Conservation (phyloP, 2,888 invertebrate species). For the Chaetoderma sp. region DNA sequence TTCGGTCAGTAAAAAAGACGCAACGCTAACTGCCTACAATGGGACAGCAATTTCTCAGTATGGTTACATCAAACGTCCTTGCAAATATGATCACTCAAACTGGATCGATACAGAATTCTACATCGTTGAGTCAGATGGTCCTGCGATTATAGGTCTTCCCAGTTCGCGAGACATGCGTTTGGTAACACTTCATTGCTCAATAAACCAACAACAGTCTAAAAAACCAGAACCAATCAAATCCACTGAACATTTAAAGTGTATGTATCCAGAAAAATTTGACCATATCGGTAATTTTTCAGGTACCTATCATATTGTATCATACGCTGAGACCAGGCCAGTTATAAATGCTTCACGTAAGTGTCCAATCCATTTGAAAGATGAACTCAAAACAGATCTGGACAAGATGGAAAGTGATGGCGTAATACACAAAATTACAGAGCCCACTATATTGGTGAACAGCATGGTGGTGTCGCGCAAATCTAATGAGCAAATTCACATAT, state of each 20-base stretch:
- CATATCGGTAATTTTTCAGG: slow-evolving; percentile 10
- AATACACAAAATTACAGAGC: slow-evolving; percentile 7
- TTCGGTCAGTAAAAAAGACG: neutral
- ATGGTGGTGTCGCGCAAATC: slow-evolving; percentile 10
- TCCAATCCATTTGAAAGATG: slow-evolving; percentile 5
- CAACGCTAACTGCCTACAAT: neutral
- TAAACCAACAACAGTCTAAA: too few species aligned
- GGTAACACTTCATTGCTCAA: neutral
- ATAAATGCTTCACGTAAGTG: neutral
- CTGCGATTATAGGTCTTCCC: neutral
- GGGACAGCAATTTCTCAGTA: neutral
- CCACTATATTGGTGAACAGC: slow-evolving; percentile 22
- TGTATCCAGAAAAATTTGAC: slow-evolving; percentile 9
- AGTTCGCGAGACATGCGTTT: neutral
- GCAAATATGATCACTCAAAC: too few species aligned
- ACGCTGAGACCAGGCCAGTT: neutral
- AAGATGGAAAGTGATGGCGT: neutral
- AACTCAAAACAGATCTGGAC: neutral
- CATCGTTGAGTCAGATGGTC: neutral
- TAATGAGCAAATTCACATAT: slow-evolving; percentile 20
- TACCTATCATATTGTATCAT: neutral
- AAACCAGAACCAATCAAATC: slow-evolving; percentile 9
- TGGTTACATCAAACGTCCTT: neutral
- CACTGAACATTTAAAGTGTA: neutral
- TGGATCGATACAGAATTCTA: neutral